These are phyloP conservation scores for Andrena marginata DNA, from an alignment of 2,888 invertebrate species.

Conservation along the genomic window DNA sequence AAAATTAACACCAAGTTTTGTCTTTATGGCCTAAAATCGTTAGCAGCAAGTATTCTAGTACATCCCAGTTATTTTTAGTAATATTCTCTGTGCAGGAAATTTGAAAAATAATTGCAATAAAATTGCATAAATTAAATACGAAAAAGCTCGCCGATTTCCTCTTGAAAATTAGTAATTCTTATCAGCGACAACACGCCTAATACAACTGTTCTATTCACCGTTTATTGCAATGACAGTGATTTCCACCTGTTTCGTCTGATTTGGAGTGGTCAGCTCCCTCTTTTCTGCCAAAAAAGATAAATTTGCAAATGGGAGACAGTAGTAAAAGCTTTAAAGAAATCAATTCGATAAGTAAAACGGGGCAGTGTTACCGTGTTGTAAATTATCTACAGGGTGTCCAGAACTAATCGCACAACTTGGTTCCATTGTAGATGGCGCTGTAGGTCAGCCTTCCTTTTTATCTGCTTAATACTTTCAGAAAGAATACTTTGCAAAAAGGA, in stretches of 20 bases:
- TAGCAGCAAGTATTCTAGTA: background rate
- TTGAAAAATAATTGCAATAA: background rate
- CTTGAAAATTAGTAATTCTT: background rate
- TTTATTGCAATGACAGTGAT: conserved; percentile 42
- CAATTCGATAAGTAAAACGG: conserved; percentile 40
- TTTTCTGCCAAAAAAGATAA: conserved; percentile 9
- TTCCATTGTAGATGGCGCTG: background rate
- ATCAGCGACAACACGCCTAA: background rate
- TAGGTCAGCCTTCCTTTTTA: conserved; percentile 9
- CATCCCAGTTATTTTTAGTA: background rate
- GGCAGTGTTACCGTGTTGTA: conserved; percentile 27
- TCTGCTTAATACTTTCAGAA: conserved; percentile 14
- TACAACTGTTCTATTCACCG: background rate
- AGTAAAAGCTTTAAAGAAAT: conserved; percentile 39
- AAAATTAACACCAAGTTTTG: background rate
- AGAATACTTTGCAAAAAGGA: too few species aligned
- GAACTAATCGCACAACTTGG: conserved; percentile 22
- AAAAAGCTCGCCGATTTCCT: background rate
- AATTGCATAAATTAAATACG: background rate
- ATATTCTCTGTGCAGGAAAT: background rate
- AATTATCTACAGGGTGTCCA: conserved; percentile 64
- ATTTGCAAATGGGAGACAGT: conserved; percentile 34
- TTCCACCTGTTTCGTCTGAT: conserved; percentile 13
- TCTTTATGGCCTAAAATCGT: background rate
- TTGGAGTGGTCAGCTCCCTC: background rate